Percentiles rank a stretch among this genome's conserved stretches.
These are phyloP conservation scores for Hylomyscus alleni DNA, from an alignment of 2,797 vertebrate species.

Conservation along the genomic window DNA sequence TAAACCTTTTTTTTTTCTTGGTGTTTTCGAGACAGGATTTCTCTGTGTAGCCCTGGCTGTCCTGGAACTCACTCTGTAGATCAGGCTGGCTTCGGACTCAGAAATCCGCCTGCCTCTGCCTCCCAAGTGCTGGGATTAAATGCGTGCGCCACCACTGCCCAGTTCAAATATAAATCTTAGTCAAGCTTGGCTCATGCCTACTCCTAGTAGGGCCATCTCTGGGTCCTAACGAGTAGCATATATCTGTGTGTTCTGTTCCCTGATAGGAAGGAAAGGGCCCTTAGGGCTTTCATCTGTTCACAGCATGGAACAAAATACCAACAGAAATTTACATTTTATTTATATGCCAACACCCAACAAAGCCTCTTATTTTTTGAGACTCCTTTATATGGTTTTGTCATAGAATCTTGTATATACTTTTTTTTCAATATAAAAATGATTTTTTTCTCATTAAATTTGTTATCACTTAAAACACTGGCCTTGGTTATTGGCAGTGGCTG, in stretches of 20 bases:
- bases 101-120: too few species aligned
- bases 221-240: not conserved
- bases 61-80: too few species aligned
- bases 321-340: not conserved
- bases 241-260: not conserved
- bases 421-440: not conserved
- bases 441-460: not conserved
- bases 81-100: too few species aligned
- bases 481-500: constrained; percentile 20
- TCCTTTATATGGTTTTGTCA: constrained; percentile 27
- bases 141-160: too few species aligned
- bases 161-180: not conserved
- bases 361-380: constrained; percentile 22
- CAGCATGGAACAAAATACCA: not conserved
- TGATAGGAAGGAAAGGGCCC: not conserved
- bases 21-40: too few species aligned
- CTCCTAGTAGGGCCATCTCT: not conserved
- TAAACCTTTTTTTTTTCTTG: too few species aligned
- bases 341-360: not conserved
- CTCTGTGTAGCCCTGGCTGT: too few species aligned
- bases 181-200: not conserved
- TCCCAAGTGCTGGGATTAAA: too few species aligned
- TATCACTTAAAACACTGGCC: not conserved
- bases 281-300: not conserved
- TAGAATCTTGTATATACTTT: not conserved